A percentile compares a stretch with the other conserved stretches of the same genome.
Conservation (phyloP, 1,140 invertebrate genomes). For the Zaprionus inermis region DNA sequence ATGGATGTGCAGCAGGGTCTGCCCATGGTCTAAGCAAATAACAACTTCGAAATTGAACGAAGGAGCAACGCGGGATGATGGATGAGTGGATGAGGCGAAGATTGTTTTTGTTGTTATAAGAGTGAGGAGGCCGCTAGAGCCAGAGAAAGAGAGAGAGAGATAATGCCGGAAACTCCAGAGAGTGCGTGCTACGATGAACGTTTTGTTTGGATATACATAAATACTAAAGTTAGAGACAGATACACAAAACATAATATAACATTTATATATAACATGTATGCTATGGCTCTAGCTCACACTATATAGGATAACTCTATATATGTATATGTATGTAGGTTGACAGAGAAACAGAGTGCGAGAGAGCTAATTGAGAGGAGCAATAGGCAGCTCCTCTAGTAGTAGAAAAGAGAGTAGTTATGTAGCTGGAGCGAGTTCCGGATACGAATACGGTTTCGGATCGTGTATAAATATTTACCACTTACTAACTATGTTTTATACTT, state of each 20-base stretch:
- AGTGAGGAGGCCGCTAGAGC: conserved; percentile 7
- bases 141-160: too few relatives aligned
- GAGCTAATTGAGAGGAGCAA: too few relatives aligned
- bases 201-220: conserved; percentile 73
- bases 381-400: too few relatives aligned
- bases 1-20: conserved; percentile 83
- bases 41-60: too few relatives aligned
- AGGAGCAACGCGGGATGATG: conserved; percentile 35
- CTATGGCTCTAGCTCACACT: conserved; percentile 61
- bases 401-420: conserved; percentile 15
- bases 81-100: conserved; percentile 10
- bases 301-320: conserved; percentile 39
- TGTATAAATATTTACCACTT: conserved; percentile 77
- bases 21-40: conserved; percentile 76
- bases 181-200: conserved; percentile 41
- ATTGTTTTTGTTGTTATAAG: conserved; percentile 69
- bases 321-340: conserved; percentile 26
- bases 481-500: conserved; percentile 69
- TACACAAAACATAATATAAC: conserved; percentile 50
- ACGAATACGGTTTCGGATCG: conserved; percentile 23
- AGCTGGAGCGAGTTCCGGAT: conserved; percentile 34
- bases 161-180: neutral
- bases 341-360: conserved; percentile 1
- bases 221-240: conserved; percentile 67
- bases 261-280: conserved; percentile 53